Evolutionary conservation across 1,140 invertebrate species (phyloP).

Genomic region (Philopotamus ludificatus): DNA sequence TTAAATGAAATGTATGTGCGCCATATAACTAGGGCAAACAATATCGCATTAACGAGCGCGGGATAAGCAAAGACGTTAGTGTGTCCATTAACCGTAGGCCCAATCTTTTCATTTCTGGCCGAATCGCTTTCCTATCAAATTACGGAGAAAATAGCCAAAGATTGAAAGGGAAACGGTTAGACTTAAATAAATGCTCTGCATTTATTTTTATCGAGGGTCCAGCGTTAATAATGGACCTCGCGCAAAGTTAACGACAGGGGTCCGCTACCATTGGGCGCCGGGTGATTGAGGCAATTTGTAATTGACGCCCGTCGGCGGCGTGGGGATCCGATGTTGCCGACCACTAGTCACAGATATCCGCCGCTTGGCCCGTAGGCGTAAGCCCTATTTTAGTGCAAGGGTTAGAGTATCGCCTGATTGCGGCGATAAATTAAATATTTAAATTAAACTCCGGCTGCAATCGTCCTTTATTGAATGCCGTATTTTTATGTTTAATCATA

Average conservation of each 20-base stretch:
- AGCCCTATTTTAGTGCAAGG: too few species aligned
- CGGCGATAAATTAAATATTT: too few species aligned
- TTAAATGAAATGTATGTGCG: neutral
- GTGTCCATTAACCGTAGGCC: slow-evolving; percentile 23
- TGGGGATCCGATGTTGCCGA: slow-evolving; percentile 9
- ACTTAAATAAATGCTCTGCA: slow-evolving; percentile 35
- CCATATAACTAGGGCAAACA: too few species aligned
- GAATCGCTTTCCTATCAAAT: slow-evolving; percentile 33
- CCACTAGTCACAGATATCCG: neutral
- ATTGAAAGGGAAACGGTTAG: slow-evolving; percentile 36
- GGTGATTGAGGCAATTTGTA: slow-evolving; percentile 24
- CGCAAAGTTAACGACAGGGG: slow-evolving; percentile 29
- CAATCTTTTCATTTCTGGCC: slow-evolving; percentile 22
- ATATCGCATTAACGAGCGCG: slow-evolving; percentile 21
- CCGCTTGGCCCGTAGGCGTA: too few species aligned
- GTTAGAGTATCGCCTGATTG: too few species aligned
- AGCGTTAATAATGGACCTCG: slow-evolving; percentile 32
- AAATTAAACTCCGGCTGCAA: too few species aligned
- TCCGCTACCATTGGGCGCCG: slow-evolving; percentile 21
- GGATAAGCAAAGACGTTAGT: slow-evolving; percentile 25
- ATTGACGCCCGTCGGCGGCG: neutral
- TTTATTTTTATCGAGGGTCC: slow-evolving; percentile 36
- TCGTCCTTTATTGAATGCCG: too few species aligned
- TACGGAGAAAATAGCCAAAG: slow-evolving; percentile 33
- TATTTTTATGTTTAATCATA: too few species aligned